phyloP scores from a whole-genome alignment of 2,797 vertebrate species.

The Sebastes hopkinsi region DNA sequence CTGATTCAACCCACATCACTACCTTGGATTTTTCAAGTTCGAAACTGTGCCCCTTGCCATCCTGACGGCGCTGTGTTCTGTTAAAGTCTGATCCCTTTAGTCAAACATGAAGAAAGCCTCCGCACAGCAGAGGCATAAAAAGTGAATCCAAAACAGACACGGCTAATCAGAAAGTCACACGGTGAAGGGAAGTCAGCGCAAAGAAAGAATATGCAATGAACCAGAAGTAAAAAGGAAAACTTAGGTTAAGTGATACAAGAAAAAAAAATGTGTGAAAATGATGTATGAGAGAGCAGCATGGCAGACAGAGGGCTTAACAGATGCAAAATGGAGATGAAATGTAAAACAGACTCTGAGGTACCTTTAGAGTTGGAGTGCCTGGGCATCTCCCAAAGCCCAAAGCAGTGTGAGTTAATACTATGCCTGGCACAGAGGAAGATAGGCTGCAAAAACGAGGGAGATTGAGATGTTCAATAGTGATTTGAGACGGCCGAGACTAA shows the following conservation, averaged over 20 bases:
- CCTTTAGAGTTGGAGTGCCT: slow-evolving; percentile 33
- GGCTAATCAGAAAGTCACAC: slow-evolving; percentile 43
- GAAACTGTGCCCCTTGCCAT: slow-evolving; percentile 27
- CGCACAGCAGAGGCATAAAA: slow-evolving; percentile 26
- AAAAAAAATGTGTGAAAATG: neutral
- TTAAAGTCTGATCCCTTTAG: slow-evolving; percentile 39
- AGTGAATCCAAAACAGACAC: slow-evolving; percentile 2
- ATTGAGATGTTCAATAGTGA: slow-evolving; percentile 55
- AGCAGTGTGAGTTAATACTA: slow-evolving; percentile 56
- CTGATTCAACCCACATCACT: slow-evolving; percentile 28
- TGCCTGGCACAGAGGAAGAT: slow-evolving; percentile 33
- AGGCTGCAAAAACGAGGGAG: slow-evolving; percentile 55
- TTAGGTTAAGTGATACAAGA: slow-evolving; percentile 16
- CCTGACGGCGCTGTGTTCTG: slow-evolving; percentile 16
- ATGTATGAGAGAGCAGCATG: slow-evolving; percentile 3
- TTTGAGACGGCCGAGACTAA: slow-evolving; percentile 70
- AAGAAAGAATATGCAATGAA: slow-evolving; percentile 11
- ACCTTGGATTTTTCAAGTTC: slow-evolving; percentile 24
- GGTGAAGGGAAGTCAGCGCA: slow-evolving; percentile 13
- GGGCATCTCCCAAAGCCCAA: slow-evolving; percentile 36
- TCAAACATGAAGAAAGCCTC: slow-evolving; percentile 46
- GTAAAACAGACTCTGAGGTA: slow-evolving; percentile 43
- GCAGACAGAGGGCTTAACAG: slow-evolving; percentile 27
- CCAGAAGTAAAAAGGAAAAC: neutral
- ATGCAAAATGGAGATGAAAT: slow-evolving; percentile 50